A percentile compares a stretch with the other conserved stretches of the same genome.
phyloP scores from a whole-genome alignment of 2,888 invertebrate species.

The Xanthostigma xanthostigma region DNA sequence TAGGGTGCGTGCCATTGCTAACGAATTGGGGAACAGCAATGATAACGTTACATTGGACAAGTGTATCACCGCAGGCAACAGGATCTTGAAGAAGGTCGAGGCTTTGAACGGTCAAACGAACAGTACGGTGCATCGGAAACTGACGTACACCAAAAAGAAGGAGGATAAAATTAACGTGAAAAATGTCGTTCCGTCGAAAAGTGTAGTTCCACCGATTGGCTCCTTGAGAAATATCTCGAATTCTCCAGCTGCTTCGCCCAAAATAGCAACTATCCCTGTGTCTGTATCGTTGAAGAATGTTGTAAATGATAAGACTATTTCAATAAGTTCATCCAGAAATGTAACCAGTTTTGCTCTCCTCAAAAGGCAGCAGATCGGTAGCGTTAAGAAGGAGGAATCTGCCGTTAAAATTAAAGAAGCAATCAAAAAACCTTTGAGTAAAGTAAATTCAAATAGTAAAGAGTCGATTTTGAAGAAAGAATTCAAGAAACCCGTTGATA shows the following conservation, averaged over 20 bases:
- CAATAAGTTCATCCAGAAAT: not conserved
- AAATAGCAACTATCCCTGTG: too few species aligned
- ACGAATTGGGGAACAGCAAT: slow-evolving; percentile 2
- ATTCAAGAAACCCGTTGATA: not conserved
- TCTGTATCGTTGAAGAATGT: too few species aligned
- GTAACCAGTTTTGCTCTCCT: slow-evolving; percentile 3
- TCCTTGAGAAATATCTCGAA: too few species aligned
- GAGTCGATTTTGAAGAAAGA: not conserved
- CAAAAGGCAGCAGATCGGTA: not conserved
- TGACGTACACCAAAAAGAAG: not conserved
- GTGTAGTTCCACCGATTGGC: too few species aligned
- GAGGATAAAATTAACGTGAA: not conserved
- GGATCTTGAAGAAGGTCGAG: slow-evolving; percentile 8
- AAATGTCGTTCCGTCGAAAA: too few species aligned
- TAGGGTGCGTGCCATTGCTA: slow-evolving; percentile 6
- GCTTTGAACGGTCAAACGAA: not conserved
- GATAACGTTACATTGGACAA: slow-evolving; percentile 6
- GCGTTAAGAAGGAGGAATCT: not conserved
- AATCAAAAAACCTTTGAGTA: not conserved
- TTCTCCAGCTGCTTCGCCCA: too few species aligned
- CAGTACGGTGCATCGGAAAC: not conserved
- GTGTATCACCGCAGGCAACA: slow-evolving; percentile 6
- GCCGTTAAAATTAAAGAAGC: slow-evolving; percentile 1
- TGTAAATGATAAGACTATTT: not conserved
- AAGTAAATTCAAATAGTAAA: not conserved